Percentiles rank a stretch among this genome's conserved stretches.
Conservation (phyloP, 2,797 vertebrate species). For the Sparidentex hasta region DNA sequence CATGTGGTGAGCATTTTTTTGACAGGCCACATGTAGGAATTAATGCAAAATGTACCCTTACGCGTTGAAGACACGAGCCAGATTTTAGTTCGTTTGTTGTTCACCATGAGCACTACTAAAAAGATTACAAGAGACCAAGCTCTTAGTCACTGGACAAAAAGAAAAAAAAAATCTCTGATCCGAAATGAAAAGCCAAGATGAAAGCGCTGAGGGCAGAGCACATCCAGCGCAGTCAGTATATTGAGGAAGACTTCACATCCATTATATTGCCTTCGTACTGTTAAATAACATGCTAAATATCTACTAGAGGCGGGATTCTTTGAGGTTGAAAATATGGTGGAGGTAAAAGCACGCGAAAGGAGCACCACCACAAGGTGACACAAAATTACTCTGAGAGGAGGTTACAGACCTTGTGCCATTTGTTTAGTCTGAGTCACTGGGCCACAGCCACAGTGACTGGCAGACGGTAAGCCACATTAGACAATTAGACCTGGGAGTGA, state of each 20-base stretch:
- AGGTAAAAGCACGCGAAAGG: constrained; percentile 25
- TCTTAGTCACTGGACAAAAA: not conserved
- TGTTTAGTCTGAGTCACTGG: constrained; percentile 72
- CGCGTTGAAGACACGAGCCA: too few relatives aligned
- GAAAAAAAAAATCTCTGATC: not conserved
- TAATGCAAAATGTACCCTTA: too few relatives aligned
- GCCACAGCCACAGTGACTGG: constrained; percentile 56
- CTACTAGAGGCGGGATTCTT: not conserved
- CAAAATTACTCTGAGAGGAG: constrained; percentile 48
- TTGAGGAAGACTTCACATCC: constrained; percentile 5
- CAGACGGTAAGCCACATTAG: constrained; percentile 68
- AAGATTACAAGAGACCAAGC: constrained; percentile 5
- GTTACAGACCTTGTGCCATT: constrained; percentile 55
- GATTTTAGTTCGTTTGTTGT: too few relatives aligned
- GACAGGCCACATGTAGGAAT: too few relatives aligned
- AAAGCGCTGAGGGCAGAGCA: not conserved
- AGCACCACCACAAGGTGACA: constrained; percentile 50
- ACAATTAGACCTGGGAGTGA: constrained; percentile 57
- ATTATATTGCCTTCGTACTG: not conserved
- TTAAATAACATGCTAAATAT: not conserved
- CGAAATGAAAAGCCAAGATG: constrained; percentile 10
- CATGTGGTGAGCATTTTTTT: too few relatives aligned
- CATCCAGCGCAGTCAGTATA: not conserved
- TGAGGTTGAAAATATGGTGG: constrained; percentile 13
- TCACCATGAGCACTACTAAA: not conserved